Evolutionary conservation across 2,797 vertebrate genomes (phyloP).

Genomic region (Poecilia wingei): DNA sequence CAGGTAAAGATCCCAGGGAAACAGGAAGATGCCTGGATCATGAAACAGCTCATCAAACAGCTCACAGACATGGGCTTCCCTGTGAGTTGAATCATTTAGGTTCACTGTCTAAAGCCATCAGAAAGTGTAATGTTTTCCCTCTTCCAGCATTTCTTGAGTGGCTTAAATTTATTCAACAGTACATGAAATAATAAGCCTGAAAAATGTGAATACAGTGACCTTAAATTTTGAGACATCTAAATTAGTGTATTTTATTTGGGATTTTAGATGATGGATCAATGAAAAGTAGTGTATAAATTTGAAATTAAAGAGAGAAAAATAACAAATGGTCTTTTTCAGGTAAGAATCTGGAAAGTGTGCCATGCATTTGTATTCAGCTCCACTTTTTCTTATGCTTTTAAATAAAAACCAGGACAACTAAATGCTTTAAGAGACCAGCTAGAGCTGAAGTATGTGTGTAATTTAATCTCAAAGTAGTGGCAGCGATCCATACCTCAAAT

Average conservation of each 20-base stretch:
- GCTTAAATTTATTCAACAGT: neutral
- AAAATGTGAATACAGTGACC: neutral
- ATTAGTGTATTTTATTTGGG: neutral
- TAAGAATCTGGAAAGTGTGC: neutral
- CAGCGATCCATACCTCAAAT: neutral
- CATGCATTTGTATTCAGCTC: neutral
- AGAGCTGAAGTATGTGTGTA: neutral
- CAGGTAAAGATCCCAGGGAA: conserved; percentile 89
- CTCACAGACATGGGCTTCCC: conserved; percentile 99
- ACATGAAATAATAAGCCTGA: neutral
- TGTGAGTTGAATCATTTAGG: conserved; percentile 74
- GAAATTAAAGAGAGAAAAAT: neutral
- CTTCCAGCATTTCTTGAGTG: neutral
- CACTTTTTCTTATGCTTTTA: neutral
- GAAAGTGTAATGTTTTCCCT: neutral
- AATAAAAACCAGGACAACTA: neutral
- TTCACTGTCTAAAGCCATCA: neutral
- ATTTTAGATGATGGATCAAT: neutral
- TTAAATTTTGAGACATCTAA: neutral
- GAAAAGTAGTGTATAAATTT: neutral
- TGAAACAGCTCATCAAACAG: conserved; percentile 97
- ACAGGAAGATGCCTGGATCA: conserved; percentile 95
- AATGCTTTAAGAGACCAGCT: neutral
- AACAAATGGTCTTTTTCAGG: no score
- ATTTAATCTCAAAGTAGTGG: neutral